These are phyloP conservation scores for Halocynthia roretzi DNA, from an alignment of 23 tunicate species.

Conservation along the genomic window DNA sequence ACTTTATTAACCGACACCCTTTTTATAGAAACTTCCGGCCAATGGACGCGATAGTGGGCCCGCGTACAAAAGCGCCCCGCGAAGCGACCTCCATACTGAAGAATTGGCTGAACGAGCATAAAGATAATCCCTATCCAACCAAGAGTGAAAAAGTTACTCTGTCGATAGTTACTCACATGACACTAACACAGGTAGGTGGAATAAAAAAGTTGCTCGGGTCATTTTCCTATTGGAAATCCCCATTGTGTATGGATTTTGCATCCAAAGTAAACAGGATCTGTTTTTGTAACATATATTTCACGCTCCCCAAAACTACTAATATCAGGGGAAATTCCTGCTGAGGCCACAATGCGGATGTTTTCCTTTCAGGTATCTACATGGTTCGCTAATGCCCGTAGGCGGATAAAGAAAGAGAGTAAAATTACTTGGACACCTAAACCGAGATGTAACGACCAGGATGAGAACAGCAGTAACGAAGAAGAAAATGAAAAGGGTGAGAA, in stretches of 20 bases:
- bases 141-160: conserved; percentile 28
- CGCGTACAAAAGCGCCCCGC: conserved; percentile 23
- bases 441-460: conserved; percentile 16
- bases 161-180: conserved; percentile 28
- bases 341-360: too few relatives aligned
- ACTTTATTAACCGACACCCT: too few relatives aligned
- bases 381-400: conserved; percentile 25
- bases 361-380: conserved; percentile 15
- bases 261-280: too few relatives aligned
- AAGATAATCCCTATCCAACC: conserved; percentile 36
- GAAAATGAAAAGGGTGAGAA: conserved; percentile 10
- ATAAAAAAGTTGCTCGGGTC: not conserved
- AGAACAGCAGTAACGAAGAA: conserved; percentile 21
- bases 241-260: too few relatives aligned
- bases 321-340: too few relatives aligned
- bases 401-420: conserved; percentile 22
- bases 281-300: too few relatives aligned
- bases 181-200: conserved; percentile 29
- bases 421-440: conserved; percentile 30
- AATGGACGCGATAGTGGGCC: conserved; percentile 20
- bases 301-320: too few relatives aligned
- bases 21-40: not conserved
- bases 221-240: too few relatives aligned
- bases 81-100: conserved; percentile 24
- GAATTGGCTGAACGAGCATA: conserved; percentile 30